These are phyloP conservation scores for Smutsia gigantea DNA, from an alignment of 2,797 vertebrate genomes.

Conservation along the genomic window DNA sequence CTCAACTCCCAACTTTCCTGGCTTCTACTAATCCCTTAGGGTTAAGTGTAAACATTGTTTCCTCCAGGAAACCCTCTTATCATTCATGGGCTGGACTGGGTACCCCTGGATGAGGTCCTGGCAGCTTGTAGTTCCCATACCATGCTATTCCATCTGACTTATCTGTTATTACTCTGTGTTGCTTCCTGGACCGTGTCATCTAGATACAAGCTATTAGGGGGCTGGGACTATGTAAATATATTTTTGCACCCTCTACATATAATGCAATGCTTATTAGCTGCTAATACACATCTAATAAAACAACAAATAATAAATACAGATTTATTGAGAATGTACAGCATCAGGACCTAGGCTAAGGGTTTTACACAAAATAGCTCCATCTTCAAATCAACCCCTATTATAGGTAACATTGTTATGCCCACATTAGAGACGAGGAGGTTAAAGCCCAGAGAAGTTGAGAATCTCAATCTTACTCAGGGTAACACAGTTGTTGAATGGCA, in stretches of 20 bases:
- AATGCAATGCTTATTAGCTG: not conserved
- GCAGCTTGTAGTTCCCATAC: rapidly evolving
- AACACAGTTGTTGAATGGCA: not conserved
- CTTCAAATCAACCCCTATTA: not conserved
- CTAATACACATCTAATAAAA: not conserved
- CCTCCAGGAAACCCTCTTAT: not conserved
- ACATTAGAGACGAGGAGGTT: not conserved
- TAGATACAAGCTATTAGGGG: not conserved
- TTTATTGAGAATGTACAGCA: not conserved
- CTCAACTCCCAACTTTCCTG: not conserved
- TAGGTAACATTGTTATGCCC: not conserved
- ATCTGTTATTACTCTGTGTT: not conserved
- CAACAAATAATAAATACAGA: not conserved
- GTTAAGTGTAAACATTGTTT: not conserved
- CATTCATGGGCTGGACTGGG: not conserved
- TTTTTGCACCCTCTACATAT: not conserved
- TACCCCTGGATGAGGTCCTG: not conserved
- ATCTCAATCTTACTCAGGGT: not conserved
- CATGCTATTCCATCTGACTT: too few relatives aligned
- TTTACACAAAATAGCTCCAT: not conserved
- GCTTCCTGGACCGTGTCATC: not conserved
- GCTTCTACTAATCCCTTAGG: not conserved
- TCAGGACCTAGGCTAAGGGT: not conserved
- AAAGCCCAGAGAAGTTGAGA: not conserved
- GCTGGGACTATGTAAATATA: too few relatives aligned